phyloP scores from a whole-genome alignment of 2,113 vertebrate species.

The Aleadryas rufinucha region DNA sequence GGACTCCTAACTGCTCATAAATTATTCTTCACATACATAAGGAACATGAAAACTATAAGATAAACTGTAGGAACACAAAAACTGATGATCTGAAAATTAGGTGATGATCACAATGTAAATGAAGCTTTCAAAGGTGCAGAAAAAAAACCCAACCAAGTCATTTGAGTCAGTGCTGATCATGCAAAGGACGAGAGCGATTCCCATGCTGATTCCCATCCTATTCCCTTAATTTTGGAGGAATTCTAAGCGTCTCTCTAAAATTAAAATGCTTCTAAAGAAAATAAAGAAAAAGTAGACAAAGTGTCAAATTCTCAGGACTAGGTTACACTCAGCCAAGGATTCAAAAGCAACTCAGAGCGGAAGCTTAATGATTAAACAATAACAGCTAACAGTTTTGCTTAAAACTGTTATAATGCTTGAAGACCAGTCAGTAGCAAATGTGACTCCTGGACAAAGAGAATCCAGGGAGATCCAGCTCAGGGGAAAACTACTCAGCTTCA shows the following conservation, averaged over 20 bases:
- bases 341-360: background rate
- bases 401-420: background rate
- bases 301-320: background rate
- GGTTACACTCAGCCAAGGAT: background rate
- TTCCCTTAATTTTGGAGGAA: background rate
- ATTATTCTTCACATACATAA: background rate
- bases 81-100: background rate
- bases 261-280: fast-evolving
- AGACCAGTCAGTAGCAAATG: background rate
- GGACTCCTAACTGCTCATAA: background rate
- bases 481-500: background rate
- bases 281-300: background rate
- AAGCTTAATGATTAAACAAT: background rate
- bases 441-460: background rate
- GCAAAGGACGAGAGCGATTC: background rate
- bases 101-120: background rate
- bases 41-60: background rate
- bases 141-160: background rate
- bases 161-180: background rate
- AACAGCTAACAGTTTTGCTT: background rate
- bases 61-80: background rate
- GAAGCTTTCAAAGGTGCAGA: background rate
- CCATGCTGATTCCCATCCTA: no score
- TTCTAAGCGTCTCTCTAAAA: background rate
- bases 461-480: background rate